phyloP scores from a whole-genome alignment of 2,888 invertebrate genomes.

The Scelioninae gen. 1 region DNA sequence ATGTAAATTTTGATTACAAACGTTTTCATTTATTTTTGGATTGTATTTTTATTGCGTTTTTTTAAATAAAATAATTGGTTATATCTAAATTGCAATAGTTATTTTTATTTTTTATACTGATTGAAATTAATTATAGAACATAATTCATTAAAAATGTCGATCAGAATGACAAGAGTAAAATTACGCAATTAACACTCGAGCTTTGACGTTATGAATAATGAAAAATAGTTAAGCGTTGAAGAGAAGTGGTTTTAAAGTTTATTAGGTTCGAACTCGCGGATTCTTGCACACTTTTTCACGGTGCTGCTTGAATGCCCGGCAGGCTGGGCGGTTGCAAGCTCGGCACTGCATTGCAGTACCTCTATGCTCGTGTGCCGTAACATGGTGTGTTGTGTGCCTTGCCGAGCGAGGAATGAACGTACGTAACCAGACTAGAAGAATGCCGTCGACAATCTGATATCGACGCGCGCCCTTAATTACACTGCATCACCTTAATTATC shows the following conservation, averaged over 20 bases:
- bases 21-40: too few relatives aligned
- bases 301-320: conserved; percentile 79
- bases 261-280: conserved; percentile 49
- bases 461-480: conserved; percentile 38
- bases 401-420: conserved; percentile 58
- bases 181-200: not conserved
- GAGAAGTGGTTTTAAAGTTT: conserved; percentile 24
- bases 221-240: conserved; percentile 14
- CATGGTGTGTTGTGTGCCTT: conserved; percentile 64
- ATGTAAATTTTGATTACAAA: too few relatives aligned
- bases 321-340: conserved; percentile 75
- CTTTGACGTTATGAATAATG: conserved; percentile 22
- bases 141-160: not conserved
- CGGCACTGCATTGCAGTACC: conserved; percentile 82
- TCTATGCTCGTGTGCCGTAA: conserved; percentile 65
- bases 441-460: conserved; percentile 44
- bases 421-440: conserved; percentile 35
- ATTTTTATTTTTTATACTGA: too few relatives aligned
- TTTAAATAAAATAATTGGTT: too few relatives aligned
- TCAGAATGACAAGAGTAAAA: too few relatives aligned
- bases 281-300: conserved; percentile 63
- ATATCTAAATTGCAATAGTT: too few relatives aligned
- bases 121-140: not conserved
- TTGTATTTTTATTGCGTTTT: too few relatives aligned
- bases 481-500: conserved; percentile 32